phyloP scores from a whole-genome alignment of 2,113 vertebrate species.

The Puffinus mauretanicus region DNA sequence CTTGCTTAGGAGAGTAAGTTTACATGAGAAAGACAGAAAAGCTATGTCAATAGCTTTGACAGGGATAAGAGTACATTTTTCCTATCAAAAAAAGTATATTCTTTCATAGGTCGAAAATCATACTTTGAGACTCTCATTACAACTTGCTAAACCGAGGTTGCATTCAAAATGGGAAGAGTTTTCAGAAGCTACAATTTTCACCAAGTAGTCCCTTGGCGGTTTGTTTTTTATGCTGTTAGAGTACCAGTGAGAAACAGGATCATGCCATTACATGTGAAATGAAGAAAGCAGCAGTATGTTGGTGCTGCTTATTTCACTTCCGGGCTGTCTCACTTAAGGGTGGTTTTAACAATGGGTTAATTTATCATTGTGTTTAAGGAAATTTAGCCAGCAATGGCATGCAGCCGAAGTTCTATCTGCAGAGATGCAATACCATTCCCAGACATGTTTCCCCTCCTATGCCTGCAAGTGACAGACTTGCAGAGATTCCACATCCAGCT shows the following conservation, averaged over 20 bases:
- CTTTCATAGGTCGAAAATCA: background rate
- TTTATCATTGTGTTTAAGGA: background rate
- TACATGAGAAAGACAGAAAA: background rate
- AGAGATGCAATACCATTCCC: background rate
- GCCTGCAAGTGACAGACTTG: background rate
- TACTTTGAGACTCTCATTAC: background rate
- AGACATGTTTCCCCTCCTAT: background rate
- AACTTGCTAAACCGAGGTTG: background rate
- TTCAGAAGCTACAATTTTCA: background rate
- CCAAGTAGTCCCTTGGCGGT: too few species aligned
- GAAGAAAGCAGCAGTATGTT: background rate
- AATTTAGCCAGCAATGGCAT: background rate
- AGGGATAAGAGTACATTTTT: background rate
- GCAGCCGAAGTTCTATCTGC: background rate
- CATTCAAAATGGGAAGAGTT: background rate
- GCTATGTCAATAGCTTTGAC: background rate
- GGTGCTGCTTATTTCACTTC: background rate
- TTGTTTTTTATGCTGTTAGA: background rate
- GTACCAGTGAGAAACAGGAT: background rate
- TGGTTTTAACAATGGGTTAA: background rate
- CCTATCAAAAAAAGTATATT: background rate
- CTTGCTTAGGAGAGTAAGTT: background rate
- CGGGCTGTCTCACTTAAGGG: rapidly evolving
- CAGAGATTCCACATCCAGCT: background rate
- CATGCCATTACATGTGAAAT: rapidly evolving